phyloP scores from a whole-genome alignment of 2,888 invertebrate genomes.

The Chouioia cunea region DNA sequence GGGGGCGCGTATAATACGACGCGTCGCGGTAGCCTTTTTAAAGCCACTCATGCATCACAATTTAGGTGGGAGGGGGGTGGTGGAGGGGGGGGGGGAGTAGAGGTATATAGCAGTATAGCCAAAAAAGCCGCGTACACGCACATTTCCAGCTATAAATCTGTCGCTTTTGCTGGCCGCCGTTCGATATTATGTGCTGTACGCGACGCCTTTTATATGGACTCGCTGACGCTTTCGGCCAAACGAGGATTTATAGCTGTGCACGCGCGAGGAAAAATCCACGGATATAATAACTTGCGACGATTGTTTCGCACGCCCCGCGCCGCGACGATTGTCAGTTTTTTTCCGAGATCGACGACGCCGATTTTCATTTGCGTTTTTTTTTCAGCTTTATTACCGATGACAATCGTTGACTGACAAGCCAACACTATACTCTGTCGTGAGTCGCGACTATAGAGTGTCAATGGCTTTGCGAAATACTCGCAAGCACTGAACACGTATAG shows the following conservation, averaged over 20 bases:
- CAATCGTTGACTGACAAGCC: too few species aligned
- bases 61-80: slow-evolving; percentile 38
- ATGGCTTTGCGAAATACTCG: too few species aligned
- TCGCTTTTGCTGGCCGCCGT: not conserved
- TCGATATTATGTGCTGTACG: slow-evolving; percentile 44
- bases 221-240: slow-evolving; percentile 32
- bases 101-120: too few species aligned
- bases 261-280: slow-evolving; percentile 7
- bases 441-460: too few species aligned
- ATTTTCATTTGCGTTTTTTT: too few species aligned
- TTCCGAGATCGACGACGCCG: too few species aligned
- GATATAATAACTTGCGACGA: slow-evolving; percentile 37
- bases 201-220: slow-evolving; percentile 36
- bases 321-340: slow-evolving; percentile 3
- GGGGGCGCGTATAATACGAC: slow-evolving; percentile 34
- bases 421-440: too few species aligned
- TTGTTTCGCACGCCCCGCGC: slow-evolving; percentile 25
- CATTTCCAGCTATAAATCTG: slow-evolving; percentile 37
- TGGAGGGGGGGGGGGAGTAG: slow-evolving; percentile 19
- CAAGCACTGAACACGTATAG: too few species aligned
- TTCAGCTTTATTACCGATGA: too few species aligned
- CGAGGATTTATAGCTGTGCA: slow-evolving; percentile 38
- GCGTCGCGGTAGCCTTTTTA: slow-evolving; percentile 48
- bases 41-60: slow-evolving; percentile 56
- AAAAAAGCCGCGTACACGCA: slow-evolving; percentile 20